These are phyloP conservation scores for Microtus ochrogaster DNA, from an alignment of 2,113 vertebrate species.

Conservation along the genomic window DNA sequence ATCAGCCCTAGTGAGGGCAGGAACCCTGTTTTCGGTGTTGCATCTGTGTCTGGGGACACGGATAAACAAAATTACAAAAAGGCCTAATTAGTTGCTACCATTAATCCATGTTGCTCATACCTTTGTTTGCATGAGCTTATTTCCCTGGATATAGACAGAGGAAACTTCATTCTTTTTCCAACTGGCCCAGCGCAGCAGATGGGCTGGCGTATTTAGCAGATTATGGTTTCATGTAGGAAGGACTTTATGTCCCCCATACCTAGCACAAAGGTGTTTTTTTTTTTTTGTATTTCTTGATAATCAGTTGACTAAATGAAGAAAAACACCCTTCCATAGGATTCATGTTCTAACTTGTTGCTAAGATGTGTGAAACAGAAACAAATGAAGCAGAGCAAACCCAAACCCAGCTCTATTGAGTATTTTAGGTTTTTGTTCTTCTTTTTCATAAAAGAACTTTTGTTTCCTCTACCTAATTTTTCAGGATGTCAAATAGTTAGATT, in stretches of 20 bases:
- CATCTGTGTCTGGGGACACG: background rate
- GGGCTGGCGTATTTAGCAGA: background rate
- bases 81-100: background rate
- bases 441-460: background rate
- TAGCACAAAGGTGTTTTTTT: background rate
- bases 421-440: background rate
- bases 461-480: background rate
- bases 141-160: background rate
- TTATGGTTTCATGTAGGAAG: background rate
- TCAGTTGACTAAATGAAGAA: background rate
- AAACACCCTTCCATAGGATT: background rate
- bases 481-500: background rate
- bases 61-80: background rate
- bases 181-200: background rate
- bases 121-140: slow-evolving; percentile 13
- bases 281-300: background rate
- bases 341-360: background rate
- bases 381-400: background rate
- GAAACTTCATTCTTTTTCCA: slow-evolving; percentile 30
- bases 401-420: background rate
- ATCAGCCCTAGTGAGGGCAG: background rate
- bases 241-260: background rate
- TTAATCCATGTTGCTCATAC: background rate
- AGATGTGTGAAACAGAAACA: background rate
- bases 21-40: background rate